Base-by-base conservation (phyloP, 92 coral and sea anemone genomes). In the Paramuricea clavata region DNA sequence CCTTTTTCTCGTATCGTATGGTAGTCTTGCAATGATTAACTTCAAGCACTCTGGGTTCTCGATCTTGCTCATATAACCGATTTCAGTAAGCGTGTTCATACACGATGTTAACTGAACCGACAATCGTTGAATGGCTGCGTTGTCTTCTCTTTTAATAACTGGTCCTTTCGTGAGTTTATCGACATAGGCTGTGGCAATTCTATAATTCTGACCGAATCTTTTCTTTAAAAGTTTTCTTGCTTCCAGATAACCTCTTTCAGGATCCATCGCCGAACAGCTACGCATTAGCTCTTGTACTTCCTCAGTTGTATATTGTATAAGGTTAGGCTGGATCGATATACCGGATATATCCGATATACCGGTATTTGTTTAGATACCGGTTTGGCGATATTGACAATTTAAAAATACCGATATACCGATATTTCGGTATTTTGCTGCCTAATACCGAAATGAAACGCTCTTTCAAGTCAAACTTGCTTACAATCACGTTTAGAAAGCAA, bases 1-100 rank as follows among this genome's bases (percentile, higher is more conserved):
- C 74, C 50, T 85, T 17, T 83, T 57, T 30, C 87, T n/a, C 4
- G 61, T 62, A 28, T 64, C 49, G 35, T 43, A 83, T 13, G 81
- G 83, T 42, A 85, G 70, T 43, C 88, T 75, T 8, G 32, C 19
- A 13, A 85, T 42, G n/a, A 85, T 85, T 15, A 39, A 17, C 36
- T 39, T 85, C 0, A 85, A 56, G 12, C 35, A 74, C 21, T 85
- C 75, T 0, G 87, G 87, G 22, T 83, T 83, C 49, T 83, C 87
- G 7, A 83, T 4, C 6, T 82, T 82, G 77, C 56, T 82, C 0
- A 31, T 52, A 31, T 82, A 82, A 7, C 87, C 87, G 12, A 82
- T 82, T 16, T 83, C 78, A 5, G 26, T 83, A 10, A 83, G 50
- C 19, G 87, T 69, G 69, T 83, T 83, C 42, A 69, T 49, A 30